Evolutionary conservation across 2,888 invertebrate genomes (phyloP).

Genomic region (Sesamia inferens): DNA sequence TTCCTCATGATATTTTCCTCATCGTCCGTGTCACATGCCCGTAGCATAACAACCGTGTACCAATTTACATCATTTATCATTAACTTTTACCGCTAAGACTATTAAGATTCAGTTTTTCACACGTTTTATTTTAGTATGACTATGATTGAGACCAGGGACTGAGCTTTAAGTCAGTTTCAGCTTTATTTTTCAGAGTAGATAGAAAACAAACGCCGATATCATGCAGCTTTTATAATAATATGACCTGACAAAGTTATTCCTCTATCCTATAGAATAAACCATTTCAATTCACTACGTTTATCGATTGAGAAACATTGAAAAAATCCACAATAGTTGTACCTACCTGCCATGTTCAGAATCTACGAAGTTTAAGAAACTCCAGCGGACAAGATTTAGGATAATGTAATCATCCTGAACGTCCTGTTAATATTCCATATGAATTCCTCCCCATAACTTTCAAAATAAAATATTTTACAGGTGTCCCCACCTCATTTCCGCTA

Average conservation of each 20-base stretch:
- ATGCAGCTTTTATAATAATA: neutral
- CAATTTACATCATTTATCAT: neutral
- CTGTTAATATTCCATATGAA: slow-evolving; percentile 12
- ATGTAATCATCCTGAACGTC: neutral
- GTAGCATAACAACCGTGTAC: neutral
- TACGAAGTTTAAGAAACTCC: neutral
- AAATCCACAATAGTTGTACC: neutral
- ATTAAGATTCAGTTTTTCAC: neutral
- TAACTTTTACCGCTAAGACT: neutral
- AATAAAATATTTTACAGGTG: slow-evolving; percentile 16
- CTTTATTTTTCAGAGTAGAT: neutral
- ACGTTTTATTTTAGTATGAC: too few species aligned
- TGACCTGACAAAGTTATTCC: neutral
- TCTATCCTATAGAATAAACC: neutral
- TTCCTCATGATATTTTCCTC: neutral
- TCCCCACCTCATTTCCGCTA: slow-evolving; percentile 13
- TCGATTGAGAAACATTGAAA: neutral
- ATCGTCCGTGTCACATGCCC: neutral
- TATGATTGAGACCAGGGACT: neutral
- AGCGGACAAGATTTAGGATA: neutral
- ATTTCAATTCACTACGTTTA: neutral
- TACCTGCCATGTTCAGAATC: neutral
- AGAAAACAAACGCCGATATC: neutral
- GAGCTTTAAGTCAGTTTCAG: neutral
- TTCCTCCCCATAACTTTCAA: neutral